A percentile compares a stretch with the other conserved stretches of the same genome.
These are phyloP conservation scores for Otolemur crassicaudatus DNA, from an alignment of 2,797 vertebrate species.

Conservation along the genomic window DNA sequence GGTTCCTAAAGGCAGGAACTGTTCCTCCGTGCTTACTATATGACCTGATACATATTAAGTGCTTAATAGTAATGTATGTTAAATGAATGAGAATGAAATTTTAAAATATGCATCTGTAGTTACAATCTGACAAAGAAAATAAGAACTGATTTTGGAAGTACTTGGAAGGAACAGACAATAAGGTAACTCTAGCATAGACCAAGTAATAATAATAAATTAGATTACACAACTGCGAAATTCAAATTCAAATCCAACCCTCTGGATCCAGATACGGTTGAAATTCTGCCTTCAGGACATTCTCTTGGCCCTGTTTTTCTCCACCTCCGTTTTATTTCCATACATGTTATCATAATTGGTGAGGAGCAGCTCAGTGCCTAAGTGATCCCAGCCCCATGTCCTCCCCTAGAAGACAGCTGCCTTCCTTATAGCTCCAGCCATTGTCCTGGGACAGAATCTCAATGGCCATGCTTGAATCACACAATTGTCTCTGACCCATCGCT, in stretches of 20 bases:
- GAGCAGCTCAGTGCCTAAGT: not conserved
- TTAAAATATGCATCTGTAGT: not conserved
- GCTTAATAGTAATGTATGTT: not conserved
- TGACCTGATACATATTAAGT: not conserved
- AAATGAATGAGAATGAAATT: not conserved
- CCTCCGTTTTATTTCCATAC: not conserved
- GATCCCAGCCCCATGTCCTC: not conserved
- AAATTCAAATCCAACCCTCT: not conserved
- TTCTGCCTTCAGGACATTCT: not conserved
- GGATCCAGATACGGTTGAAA: no score
- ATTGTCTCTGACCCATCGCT: not conserved
- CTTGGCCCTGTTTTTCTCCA: not conserved
- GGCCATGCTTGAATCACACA: not conserved
- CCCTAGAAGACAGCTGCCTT: not conserved
- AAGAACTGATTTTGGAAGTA: not conserved
- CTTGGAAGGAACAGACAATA: not conserved
- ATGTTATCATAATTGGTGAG: not conserved
- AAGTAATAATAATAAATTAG: not conserved
- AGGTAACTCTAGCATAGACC: not conserved
- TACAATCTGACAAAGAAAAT: not conserved
- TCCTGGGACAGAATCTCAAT: not conserved
- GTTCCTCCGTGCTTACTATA: not conserved
- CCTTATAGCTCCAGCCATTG: no score
- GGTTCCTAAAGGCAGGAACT: no score
- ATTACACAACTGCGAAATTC: not conserved